Percentiles rank a stretch among this genome's conserved stretches.
Evolutionary conservation across 1,140 invertebrate species (phyloP).

Genomic region (Cyclina sinensis): DNA sequence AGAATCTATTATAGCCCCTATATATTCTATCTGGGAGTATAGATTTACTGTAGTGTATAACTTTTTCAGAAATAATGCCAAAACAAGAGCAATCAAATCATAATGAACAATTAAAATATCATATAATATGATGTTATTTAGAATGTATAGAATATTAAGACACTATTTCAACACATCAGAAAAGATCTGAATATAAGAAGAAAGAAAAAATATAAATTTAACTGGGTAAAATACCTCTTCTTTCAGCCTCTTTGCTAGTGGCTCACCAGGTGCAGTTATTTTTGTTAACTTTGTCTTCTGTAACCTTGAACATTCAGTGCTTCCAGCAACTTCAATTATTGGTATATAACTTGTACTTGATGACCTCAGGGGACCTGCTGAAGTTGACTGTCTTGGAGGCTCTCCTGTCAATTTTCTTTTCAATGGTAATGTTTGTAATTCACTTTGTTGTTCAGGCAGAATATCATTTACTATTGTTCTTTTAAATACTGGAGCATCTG

Average conservation of each 20-base stretch:
- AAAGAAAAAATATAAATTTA: no score
- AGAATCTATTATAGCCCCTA: no score
- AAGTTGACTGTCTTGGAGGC: not conserved
- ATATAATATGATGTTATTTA: no score
- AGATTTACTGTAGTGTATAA: no score
- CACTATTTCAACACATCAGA: no score
- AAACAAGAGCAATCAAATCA: no score
- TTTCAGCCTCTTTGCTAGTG: slow-evolving; percentile 11
- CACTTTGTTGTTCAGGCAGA: not conserved
- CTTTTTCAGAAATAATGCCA: no score
- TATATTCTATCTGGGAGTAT: no score
- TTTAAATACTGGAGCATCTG: not conserved
- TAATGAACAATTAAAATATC: no score
- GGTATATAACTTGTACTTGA: slow-evolving; percentile 48
- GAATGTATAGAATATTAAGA: no score
- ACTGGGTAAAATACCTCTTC: slow-evolving; percentile 13
- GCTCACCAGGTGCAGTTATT: slow-evolving; percentile 44
- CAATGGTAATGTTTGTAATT: slow-evolving; percentile 11
- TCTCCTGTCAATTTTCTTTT: slow-evolving; percentile 46
- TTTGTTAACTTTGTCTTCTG: slow-evolving; percentile 40
- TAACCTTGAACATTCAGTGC: not conserved
- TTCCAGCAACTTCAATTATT: slow-evolving; percentile 42
- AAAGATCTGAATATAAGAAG: no score
- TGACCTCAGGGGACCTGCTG: slow-evolving; percentile 9
- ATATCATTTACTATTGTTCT: slow-evolving; percentile 51